Base-by-base conservation (phyloP, 2,888 invertebrate species). In the Drosophila rellima region DNA sequence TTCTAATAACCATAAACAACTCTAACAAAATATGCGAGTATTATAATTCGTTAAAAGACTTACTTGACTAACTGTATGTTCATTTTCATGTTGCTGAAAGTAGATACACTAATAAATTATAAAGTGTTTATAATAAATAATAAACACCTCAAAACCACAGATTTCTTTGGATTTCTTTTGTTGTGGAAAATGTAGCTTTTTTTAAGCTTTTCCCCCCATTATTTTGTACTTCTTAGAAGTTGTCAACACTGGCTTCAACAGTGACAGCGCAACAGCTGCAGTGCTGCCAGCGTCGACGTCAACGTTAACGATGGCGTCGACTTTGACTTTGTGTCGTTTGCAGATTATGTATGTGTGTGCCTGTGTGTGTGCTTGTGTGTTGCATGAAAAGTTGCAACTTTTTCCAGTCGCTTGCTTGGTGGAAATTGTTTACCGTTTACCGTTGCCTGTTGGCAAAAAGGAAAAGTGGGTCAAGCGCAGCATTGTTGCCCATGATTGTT, bases 381-480 rank as follows among this genome's bases (percentile, higher is more conserved):
- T 83, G 83, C 82, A 82, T 82, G 83, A 83, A 86, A 83, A 81
- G 74, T 69, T 87, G 78, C 80, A 84, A 82, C 78, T 84, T 82
- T 80, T 82, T 81, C 86, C 82, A 82, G 70, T 73, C 76, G 74
- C 57, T 70, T 35, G 62, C 39, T 73, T 70, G 70, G 78, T 78
- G 85, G 79, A 81, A 87, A 83, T 69, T 78, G 74, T 83, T 82
- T 74, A 82, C 80, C 80, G 71, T 83, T 72, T 74, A 82, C 80
- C 80, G 71, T 83, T 72, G 76, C 68, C 67, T 74, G 42, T 71
- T 71, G 74, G 85, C 80, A 80, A 82, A 82, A 88, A 87, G 89
- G 84, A 90, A 90, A 90, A 90, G 89, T 90, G 80, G 90, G 91
- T 88, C 91, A 90, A 90, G 89, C 89, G 85, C 90, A 90, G 87